A percentile compares a stretch with the other conserved stretches of the same genome.
Evolutionary conservation across 2,888 invertebrate genomes (phyloP).

Genomic region (Schrankia costaestrigalis): DNA sequence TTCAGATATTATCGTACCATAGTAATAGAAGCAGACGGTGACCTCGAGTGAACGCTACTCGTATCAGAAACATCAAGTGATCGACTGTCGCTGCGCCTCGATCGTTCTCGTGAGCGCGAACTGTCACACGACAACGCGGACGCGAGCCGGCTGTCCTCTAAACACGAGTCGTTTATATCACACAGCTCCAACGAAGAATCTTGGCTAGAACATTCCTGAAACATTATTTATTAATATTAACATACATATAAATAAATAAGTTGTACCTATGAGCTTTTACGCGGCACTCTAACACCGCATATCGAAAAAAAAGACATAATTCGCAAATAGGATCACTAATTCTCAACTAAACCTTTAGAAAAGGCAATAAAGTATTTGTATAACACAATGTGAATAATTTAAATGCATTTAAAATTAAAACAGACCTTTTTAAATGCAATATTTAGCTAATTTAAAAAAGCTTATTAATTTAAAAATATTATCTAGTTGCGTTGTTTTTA

Average conservation of each 20-base stretch:
- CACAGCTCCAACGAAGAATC: slow-evolving; percentile 75
- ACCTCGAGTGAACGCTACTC: slow-evolving; percentile 69
- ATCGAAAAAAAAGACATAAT: too few species aligned
- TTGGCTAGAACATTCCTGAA: slow-evolving; percentile 79
- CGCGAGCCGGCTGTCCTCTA: slow-evolving; percentile 71
- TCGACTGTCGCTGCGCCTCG: slow-evolving; percentile 72
- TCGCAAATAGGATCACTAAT: too few species aligned
- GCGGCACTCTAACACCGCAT: too few species aligned
- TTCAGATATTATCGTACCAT: slow-evolving; percentile 50
- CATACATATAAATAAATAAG: neutral
- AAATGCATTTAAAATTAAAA: too few species aligned
- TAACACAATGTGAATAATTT: too few species aligned
- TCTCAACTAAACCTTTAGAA: too few species aligned
- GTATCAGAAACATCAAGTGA: slow-evolving; percentile 73
- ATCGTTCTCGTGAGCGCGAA: slow-evolving; percentile 62
- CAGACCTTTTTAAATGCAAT: too few species aligned
- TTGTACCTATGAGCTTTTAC: neutral
- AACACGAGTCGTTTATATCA: slow-evolving; percentile 60
- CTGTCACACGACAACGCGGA: slow-evolving; percentile 73
- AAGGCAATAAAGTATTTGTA: too few species aligned
- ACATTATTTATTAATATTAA: slow-evolving; percentile 11
- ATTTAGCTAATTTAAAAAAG: too few species aligned
- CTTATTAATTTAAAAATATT: too few species aligned
- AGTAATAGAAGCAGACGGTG: slow-evolving; percentile 71
- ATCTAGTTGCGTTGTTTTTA: too few species aligned